Evolutionary conservation across 92 coral and sea anemone genomes (phyloP).

Genomic region (Zoanthus gigantus): DNA sequence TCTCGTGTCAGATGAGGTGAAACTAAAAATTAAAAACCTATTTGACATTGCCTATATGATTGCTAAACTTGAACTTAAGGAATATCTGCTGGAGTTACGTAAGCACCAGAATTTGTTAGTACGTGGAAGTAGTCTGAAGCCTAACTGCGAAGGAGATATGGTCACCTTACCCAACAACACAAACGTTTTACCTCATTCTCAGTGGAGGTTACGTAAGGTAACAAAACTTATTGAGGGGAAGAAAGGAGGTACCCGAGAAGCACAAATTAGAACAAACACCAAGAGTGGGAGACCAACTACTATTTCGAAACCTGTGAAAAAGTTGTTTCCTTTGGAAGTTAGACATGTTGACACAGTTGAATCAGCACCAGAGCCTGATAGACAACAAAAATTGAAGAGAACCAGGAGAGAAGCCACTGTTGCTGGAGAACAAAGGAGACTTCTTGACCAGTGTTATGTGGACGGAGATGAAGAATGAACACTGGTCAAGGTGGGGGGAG

Average conservation of each 20-base stretch:
- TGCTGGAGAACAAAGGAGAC: neutral
- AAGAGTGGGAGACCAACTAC: conserved; percentile 1
- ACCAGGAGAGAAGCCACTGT: neutral
- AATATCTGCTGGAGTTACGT: neutral
- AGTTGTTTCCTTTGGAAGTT: neutral
- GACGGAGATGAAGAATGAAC: neutral
- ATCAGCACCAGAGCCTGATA: conserved; percentile 1
- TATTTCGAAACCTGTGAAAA: neutral
- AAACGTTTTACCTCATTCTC: conserved; percentile 1
- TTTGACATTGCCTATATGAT: conserved; percentile 38
- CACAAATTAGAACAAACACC: conserved; percentile 9
- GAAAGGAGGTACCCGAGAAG: neutral
- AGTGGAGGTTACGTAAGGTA: neutral
- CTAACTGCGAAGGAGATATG: neutral
- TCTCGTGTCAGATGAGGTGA: conserved; percentile 16
- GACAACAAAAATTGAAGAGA: neutral
- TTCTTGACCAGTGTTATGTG: conserved; percentile 2
- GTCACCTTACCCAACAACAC: neutral
- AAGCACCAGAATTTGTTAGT: neutral
- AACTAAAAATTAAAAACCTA: conserved; percentile 20
- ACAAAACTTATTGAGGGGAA: neutral
- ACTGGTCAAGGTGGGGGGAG: conserved; percentile 13
- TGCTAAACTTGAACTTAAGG: conserved; percentile 6
- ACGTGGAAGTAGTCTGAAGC: neutral
- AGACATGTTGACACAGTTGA: neutral